Evolutionary conservation across 2,113 vertebrate genomes (phyloP).

Genomic region (Phaethornis superciliosus): DNA sequence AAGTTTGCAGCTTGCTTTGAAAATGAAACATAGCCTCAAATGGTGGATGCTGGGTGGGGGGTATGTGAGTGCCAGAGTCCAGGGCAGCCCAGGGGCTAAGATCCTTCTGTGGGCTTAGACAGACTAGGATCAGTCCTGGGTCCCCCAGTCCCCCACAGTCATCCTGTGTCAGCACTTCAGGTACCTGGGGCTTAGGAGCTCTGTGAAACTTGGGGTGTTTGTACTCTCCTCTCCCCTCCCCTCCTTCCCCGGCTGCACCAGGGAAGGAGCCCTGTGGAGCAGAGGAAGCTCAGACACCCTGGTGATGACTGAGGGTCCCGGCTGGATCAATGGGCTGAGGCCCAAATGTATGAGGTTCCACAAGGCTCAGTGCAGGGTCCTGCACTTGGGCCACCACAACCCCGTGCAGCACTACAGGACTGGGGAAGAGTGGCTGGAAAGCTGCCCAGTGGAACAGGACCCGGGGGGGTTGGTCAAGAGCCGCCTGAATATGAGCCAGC

Average conservation of each 20-base stretch:
- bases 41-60: no score
- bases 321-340: no score
- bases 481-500: no score
- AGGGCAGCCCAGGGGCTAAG: background rate
- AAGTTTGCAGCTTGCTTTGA: background rate
- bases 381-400: no score
- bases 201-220: background rate
- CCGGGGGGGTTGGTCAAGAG: no score
- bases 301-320: background rate
- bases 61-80: background rate
- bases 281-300: background rate
- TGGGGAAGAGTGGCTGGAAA: no score
- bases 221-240: background rate
- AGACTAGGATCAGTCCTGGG: background rate
- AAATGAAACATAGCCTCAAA: background rate
- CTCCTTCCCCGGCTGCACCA: background rate
- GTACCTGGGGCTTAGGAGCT: background rate
- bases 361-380: no score
- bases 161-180: fast-evolving
- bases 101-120: background rate
- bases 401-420: no score
- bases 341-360: no score
- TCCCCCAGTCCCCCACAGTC: fast-evolving
- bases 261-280: fast-evolving
- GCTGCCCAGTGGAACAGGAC: no score